These are phyloP conservation scores for Pterostichus madidus DNA, from an alignment of 2,888 invertebrate species.

Conservation along the genomic window DNA sequence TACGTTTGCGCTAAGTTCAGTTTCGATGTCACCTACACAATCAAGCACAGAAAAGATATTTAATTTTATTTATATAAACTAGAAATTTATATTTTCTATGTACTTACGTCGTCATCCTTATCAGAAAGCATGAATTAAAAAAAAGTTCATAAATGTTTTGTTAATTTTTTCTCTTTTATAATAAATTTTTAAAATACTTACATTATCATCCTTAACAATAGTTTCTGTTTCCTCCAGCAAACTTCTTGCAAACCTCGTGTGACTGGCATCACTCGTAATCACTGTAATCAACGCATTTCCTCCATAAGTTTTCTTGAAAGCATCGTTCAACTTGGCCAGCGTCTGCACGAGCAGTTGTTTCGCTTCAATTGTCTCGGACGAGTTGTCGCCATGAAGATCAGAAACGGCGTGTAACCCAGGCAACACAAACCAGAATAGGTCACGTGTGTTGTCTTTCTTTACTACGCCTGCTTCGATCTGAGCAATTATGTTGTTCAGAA, in stretches of 20 bases:
- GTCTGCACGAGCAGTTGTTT: conserved; percentile 81
- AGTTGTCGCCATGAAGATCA: conserved; percentile 83
- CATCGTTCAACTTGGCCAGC: conserved; percentile 79
- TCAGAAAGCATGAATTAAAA: no score
- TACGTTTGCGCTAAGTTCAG: conserved; percentile 82
- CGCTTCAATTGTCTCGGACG: conserved; percentile 83
- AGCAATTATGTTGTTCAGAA: conserved; percentile 75
- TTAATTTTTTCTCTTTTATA: not conserved
- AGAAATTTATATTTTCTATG: not conserved
- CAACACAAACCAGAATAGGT: conserved; percentile 84
- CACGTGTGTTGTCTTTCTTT: conserved; percentile 80
- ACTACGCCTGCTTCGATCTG: conserved; percentile 78
- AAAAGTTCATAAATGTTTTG: conserved; percentile 11
- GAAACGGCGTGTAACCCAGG: conserved; percentile 82
- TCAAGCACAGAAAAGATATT: no score
- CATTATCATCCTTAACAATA: conserved; percentile 68
- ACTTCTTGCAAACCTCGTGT: conserved; percentile 79
- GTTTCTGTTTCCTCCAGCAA: conserved; percentile 70
- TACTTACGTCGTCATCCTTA: not conserved
- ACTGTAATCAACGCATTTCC: conserved; percentile 82
- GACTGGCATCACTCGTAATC: conserved; percentile 83
- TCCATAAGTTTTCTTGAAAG: conserved; percentile 80
- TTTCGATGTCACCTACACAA: conserved; percentile 70
- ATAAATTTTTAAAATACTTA: not conserved
- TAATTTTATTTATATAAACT: conserved; percentile 68